Evolutionary conservation across 2,113 vertebrate species (phyloP).

Genomic region (Eclectus roratus): DNA sequence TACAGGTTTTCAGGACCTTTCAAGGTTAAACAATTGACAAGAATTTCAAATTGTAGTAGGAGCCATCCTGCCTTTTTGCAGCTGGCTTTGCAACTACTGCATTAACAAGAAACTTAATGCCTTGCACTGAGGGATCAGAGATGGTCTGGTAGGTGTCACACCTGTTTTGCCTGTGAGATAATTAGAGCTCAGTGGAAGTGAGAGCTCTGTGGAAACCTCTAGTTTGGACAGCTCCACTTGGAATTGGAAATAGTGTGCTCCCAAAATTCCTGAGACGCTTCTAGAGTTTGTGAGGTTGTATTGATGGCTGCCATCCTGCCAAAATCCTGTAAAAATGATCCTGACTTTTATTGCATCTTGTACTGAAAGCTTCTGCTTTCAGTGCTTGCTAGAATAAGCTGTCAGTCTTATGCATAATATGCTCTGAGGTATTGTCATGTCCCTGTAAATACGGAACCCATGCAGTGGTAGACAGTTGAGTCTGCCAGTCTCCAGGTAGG

Average conservation of each 20-base stretch:
- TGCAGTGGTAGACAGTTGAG: neutral
- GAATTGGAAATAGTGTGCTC: neutral
- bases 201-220: neutral
- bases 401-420: neutral
- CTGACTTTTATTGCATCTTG: neutral
- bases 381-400: neutral
- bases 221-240: neutral
- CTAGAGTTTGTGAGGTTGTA: neutral
- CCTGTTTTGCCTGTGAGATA: neutral
- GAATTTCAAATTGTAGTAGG: neutral
- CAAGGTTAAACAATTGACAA: neutral
- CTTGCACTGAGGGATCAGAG: neutral
- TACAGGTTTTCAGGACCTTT: neutral
- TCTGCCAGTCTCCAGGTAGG: neutral
- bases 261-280: neutral
- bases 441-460: neutral
- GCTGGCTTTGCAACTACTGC: neutral
- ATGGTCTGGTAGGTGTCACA: neutral
- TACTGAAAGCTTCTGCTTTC: neutral
- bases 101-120: neutral
- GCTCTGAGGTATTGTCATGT: neutral
- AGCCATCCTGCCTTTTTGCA: neutral
- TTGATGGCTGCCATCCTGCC: neutral
- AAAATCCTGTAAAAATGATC: neutral
- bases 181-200: neutral